phyloP scores from a whole-genome alignment of 1,140 invertebrate species.

The Anastrepha ludens region DNA sequence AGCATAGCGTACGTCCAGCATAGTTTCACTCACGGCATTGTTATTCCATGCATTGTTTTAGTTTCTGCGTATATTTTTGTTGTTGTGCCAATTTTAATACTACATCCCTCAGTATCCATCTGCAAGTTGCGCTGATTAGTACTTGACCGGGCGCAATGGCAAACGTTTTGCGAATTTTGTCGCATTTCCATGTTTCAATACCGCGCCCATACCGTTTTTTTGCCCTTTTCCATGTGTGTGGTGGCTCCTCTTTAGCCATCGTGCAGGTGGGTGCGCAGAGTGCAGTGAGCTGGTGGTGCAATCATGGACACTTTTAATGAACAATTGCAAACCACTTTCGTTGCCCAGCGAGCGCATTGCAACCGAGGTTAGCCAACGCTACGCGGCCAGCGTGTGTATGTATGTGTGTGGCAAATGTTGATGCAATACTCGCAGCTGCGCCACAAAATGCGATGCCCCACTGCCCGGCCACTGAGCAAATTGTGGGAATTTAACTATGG shows the following conservation, averaged over 20 bases:
- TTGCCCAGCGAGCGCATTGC: background rate
- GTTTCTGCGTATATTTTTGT: background rate
- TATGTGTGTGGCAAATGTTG: background rate
- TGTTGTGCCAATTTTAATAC: background rate
- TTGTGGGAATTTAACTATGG: conserved; percentile 10
- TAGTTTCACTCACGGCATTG: background rate
- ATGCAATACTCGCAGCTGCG: background rate
- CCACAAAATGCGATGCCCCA: too few relatives aligned
- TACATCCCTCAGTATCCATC: background rate
- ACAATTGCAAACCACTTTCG: background rate
- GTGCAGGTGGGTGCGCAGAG: background rate
- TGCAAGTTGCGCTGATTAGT: background rate
- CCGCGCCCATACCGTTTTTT: background rate
- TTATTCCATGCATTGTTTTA: background rate
- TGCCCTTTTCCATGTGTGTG: background rate
- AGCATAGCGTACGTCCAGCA: background rate
- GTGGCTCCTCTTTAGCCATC: background rate
- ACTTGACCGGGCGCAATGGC: background rate
- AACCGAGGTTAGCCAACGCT: conserved; percentile 11
- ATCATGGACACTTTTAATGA: conserved; percentile 4
- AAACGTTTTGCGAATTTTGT: background rate
- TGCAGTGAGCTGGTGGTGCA: background rate
- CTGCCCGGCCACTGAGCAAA: background rate
- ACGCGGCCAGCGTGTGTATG: background rate
- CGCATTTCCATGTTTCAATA: background rate